Conservation (phyloP, 2,113 vertebrate species). For the Anolis carolinensis region DNA sequence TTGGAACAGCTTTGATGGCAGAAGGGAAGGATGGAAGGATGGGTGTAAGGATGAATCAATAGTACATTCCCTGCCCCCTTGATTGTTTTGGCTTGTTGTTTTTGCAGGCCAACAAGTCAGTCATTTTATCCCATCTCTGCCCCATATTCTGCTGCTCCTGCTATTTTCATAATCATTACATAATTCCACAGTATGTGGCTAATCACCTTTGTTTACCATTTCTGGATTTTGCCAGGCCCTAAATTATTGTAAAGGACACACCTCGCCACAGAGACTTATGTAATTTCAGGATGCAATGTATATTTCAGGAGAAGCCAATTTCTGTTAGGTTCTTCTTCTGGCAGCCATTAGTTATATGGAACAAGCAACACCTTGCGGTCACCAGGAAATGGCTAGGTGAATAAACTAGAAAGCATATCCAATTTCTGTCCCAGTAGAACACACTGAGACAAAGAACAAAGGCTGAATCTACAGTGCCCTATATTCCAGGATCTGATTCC, state of each 20-base stretch:
- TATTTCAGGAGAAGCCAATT: neutral
- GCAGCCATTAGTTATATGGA: neutral
- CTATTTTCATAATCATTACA: neutral
- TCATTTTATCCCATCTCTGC: neutral
- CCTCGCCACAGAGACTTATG: neutral
- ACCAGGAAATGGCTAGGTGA: fast-evolving
- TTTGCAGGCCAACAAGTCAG: constrained; percentile 35
- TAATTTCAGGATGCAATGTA: neutral
- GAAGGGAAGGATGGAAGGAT: neutral
- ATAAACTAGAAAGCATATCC: neutral
- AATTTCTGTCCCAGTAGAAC: neutral
- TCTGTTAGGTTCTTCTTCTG: neutral
- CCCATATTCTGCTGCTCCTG: neutral
- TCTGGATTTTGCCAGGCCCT: constrained; percentile 34
- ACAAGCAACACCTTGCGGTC: neutral
- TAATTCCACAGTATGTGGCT: neutral
- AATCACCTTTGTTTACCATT: neutral
- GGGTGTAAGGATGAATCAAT: neutral
- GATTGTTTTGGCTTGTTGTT: constrained; percentile 47
- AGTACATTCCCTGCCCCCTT: constrained; percentile 48
- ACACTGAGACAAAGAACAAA: neutral
- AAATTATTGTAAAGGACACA: neutral
- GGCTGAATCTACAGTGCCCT: constrained; percentile 15
- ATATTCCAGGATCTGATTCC: too few relatives aligned
- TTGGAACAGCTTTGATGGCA: neutral